These are phyloP conservation scores for Cryptotis parvus DNA, from an alignment of 2,113 vertebrate species.

Conservation along the genomic window DNA sequence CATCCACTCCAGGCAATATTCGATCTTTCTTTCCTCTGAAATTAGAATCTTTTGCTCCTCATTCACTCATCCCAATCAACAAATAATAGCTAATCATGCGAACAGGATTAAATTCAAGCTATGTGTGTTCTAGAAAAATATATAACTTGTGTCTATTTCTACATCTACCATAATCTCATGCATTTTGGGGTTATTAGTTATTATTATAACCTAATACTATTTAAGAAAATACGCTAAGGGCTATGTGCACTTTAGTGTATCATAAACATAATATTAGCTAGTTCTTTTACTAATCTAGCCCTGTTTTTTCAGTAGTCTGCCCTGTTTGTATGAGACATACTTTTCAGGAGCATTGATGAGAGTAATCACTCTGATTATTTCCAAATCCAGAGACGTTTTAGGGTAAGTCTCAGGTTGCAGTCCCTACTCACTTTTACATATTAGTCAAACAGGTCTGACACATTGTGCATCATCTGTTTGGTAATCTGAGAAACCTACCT, in stretches of 20 bases:
- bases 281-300: constrained; percentile 53
- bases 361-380: background rate
- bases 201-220: background rate
- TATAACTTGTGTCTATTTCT: background rate
- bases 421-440: background rate
- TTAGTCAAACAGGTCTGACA: background rate
- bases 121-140: background rate
- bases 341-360: background rate
- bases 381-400: background rate
- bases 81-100: background rate
- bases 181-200: background rate
- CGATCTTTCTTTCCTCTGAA: constrained; percentile 36
- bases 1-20: constrained; percentile 59
- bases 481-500: no score
- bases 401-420: background rate
- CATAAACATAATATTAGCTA: background rate
- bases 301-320: constrained; percentile 60
- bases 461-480: background rate
- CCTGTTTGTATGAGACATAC: background rate
- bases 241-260: background rate
- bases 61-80: background rate
- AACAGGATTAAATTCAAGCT: background rate
- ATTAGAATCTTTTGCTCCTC: background rate
- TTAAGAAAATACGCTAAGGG: background rate
- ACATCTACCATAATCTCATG: background rate